phyloP scores from a whole-genome alignment of 2,797 vertebrate genomes.

The Enteromius thamalakanensis region DNA sequence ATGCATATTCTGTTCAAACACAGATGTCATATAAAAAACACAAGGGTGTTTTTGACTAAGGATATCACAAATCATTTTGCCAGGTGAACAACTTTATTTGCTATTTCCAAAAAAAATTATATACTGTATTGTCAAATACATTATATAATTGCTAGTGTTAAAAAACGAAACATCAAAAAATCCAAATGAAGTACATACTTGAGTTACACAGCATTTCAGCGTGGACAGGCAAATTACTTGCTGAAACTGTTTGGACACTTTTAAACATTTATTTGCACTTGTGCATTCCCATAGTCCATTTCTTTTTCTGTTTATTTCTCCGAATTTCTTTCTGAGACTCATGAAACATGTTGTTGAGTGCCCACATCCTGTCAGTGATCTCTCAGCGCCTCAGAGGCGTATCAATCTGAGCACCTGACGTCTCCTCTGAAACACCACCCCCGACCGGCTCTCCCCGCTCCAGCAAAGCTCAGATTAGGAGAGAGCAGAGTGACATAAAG shows the following conservation, averaged over 20 bases:
- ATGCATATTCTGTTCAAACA: neutral
- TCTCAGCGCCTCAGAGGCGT: conserved; percentile 42
- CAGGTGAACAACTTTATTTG: neutral
- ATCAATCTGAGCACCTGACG: conserved; percentile 64
- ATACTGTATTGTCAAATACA: neutral
- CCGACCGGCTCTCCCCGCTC: conserved; percentile 50
- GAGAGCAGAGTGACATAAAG: conserved; percentile 67
- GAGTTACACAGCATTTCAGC: neutral
- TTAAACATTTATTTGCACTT: neutral
- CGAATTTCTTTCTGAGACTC: conserved; percentile 7
- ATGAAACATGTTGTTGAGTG: neutral
- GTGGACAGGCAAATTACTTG: neutral
- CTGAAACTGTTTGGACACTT: neutral
- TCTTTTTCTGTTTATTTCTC: neutral
- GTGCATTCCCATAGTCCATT: neutral
- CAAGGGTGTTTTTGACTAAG: neutral
- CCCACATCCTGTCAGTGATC: conserved; percentile 36
- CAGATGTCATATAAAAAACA: neutral
- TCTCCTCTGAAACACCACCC: conserved; percentile 50
- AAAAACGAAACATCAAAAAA: neutral
- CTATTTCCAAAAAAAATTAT: neutral
- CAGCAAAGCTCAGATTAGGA: conserved; percentile 68
- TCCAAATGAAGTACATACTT: neutral
- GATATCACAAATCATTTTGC: neutral
- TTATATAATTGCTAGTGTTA: neutral